phyloP scores from a whole-genome alignment of 2,888 invertebrate species.

The Lycophotia porphyrea region DNA sequence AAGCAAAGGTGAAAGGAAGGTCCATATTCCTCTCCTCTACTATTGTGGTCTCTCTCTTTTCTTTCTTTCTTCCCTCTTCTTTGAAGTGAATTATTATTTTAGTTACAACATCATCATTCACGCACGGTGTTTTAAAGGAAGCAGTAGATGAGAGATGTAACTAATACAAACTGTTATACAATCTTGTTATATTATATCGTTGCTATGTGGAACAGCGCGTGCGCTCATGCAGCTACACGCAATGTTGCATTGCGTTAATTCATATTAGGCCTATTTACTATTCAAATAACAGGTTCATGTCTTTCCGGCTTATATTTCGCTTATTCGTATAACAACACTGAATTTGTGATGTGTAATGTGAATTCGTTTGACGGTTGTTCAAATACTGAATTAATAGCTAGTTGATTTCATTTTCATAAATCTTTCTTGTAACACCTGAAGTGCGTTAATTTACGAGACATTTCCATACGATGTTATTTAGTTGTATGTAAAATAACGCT shows the following conservation, averaged over 20 bases:
- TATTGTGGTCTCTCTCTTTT: not conserved
- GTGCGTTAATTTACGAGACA: slow-evolving; percentile 44
- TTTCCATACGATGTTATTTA: slow-evolving; percentile 24
- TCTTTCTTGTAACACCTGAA: slow-evolving; percentile 35
- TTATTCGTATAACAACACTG: slow-evolving; percentile 34
- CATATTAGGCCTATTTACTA: slow-evolving; percentile 49
- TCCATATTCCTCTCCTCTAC: not conserved
- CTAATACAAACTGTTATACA: slow-evolving; percentile 39
- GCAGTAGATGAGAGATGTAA: slow-evolving; percentile 10
- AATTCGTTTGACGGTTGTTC: not conserved
- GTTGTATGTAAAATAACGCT: slow-evolving; percentile 15
- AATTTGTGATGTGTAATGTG: slow-evolving; percentile 13
- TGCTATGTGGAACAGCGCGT: slow-evolving; percentile 44
- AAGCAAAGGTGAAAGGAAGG: not conserved
- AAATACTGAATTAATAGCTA: slow-evolving; percentile 4
- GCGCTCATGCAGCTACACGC: slow-evolving; percentile 54
- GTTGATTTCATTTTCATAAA: slow-evolving; percentile 33
- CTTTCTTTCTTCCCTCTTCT: not conserved
- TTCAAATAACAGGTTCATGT: slow-evolving; percentile 46
- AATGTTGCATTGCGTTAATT: slow-evolving; percentile 65
- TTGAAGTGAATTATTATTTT: not conserved
- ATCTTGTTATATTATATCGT: slow-evolving; percentile 48
- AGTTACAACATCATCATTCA: not conserved
- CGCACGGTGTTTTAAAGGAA: slow-evolving; percentile 29
- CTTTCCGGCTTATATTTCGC: slow-evolving; percentile 52